Evolutionary conservation across 2,888 invertebrate genomes (phyloP).

Genomic region (Drosophila koepferae): DNA sequence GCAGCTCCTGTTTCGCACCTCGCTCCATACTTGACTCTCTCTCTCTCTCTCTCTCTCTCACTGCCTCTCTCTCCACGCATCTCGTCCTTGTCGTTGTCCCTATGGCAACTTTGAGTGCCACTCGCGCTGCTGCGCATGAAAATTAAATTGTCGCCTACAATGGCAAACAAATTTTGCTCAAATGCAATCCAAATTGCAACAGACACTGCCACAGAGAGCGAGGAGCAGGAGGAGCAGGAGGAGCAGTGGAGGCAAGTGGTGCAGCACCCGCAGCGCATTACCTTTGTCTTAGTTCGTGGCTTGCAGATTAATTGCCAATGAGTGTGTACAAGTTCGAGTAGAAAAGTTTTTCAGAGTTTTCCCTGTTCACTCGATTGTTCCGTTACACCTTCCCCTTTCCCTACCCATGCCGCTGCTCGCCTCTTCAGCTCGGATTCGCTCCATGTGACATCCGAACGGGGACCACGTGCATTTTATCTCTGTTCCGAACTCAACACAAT

Average conservation of each 20-base stretch:
- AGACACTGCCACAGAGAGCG: slow-evolving; percentile 37
- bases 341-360: slow-evolving; percentile 71
- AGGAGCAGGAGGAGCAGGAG: not conserved
- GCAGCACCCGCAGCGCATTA: slow-evolving; percentile 54
- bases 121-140: slow-evolving; percentile 49
- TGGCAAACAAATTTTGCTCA: slow-evolving; percentile 57
- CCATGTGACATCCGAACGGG: slow-evolving; percentile 58
- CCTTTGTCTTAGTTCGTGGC: slow-evolving; percentile 63
- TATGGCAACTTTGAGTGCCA: slow-evolving; percentile 38
- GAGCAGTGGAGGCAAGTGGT: not conserved
- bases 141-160: slow-evolving; percentile 62
- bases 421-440: slow-evolving; percentile 18
- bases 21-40: not conserved
- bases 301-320: slow-evolving; percentile 83
- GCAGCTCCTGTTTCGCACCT: slow-evolving; percentile 21
- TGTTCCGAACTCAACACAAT: slow-evolving; percentile 70
- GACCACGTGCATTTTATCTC: slow-evolving; percentile 77
- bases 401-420: not conserved
- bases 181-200: slow-evolving; percentile 71
- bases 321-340: slow-evolving; percentile 80
- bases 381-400: not conserved
- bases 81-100: not conserved
- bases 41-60: not conserved
- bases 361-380: slow-evolving; percentile 35
- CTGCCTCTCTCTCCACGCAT: not conserved